Percentiles rank a stretch among this genome's conserved stretches.
phyloP scores from a whole-genome alignment of 2,113 vertebrate genomes.

The Tragulus kanchil region DNA sequence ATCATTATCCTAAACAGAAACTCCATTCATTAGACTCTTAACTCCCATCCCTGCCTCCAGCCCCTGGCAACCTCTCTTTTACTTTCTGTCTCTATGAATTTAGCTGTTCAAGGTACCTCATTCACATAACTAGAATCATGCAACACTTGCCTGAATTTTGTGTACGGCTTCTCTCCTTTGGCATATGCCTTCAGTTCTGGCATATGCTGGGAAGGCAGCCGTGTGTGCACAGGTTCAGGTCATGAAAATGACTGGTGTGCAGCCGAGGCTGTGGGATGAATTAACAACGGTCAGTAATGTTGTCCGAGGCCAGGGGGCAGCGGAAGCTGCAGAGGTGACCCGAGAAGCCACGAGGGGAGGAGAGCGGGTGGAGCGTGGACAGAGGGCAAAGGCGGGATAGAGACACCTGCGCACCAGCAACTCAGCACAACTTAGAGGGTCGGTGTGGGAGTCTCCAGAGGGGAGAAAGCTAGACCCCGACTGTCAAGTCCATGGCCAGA shows the following conservation, averaged over 20 bases:
- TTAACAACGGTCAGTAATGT: neutral
- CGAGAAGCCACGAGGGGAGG: neutral
- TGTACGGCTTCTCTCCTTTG: neutral
- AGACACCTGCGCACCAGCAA: neutral
- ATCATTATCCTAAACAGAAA: neutral
- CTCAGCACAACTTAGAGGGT: too few relatives aligned
- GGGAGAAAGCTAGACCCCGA: neutral
- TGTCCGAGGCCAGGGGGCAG: neutral
- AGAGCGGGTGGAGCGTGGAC: fast-evolving
- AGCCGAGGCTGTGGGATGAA: neutral
- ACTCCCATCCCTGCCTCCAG: fast-evolving
- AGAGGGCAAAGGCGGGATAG: neutral
- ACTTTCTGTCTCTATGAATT: neutral
- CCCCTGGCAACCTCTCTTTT: neutral
- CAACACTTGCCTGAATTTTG: neutral
- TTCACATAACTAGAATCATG: fast-evolving
- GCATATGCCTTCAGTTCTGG: neutral
- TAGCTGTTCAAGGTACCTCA: neutral
- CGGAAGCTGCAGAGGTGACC: neutral
- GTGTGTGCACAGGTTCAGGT: neutral
- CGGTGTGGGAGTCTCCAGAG: neutral
- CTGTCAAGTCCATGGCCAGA: neutral
- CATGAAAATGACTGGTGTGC: fast-evolving
- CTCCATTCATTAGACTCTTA: neutral
- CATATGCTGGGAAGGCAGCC: neutral